Evolutionary conservation across 1,140 invertebrate genomes (phyloP).

Genomic region (Lasioglossum albipes): DNA sequence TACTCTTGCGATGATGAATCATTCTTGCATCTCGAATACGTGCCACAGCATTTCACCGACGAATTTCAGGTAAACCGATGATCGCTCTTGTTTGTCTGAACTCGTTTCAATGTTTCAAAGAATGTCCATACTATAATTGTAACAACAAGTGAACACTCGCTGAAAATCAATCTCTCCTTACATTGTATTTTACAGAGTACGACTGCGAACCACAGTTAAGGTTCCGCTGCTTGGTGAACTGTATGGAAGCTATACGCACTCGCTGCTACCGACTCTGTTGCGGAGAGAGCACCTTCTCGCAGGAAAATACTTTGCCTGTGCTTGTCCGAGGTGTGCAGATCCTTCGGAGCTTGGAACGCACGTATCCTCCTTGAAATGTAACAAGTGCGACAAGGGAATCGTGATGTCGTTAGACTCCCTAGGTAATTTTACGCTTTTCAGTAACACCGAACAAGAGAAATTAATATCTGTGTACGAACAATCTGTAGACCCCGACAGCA

Average conservation of each 20-base stretch:
- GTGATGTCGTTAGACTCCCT: constrained; percentile 85
- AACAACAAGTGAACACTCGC: too few relatives aligned
- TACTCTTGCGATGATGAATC: constrained; percentile 86
- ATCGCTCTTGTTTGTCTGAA: too few relatives aligned
- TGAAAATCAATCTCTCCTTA: too few relatives aligned
- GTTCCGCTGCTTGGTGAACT: constrained; percentile 84
- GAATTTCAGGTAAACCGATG: constrained; percentile 79
- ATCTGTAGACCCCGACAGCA: constrained; percentile 78
- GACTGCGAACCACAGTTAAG: constrained; percentile 84
- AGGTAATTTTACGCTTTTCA: constrained; percentile 75
- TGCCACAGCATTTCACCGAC: constrained; percentile 85
- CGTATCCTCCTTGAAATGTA: constrained; percentile 88
- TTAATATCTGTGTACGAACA: neutral
- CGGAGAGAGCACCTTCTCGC: constrained; percentile 85
- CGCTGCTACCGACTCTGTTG: constrained; percentile 86
- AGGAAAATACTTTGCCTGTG: constrained; percentile 89
- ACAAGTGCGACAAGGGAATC: constrained; percentile 86
- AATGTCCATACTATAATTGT: too few relatives aligned
- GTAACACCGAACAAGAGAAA: neutral
- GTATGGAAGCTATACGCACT: constrained; percentile 88
- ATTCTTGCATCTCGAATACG: constrained; percentile 91
- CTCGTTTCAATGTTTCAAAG: too few relatives aligned
- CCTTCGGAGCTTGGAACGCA: constrained; percentile 88
- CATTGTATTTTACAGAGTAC: constrained; percentile 78
- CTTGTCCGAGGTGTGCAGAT: constrained; percentile 86